phyloP scores from a whole-genome alignment of 2,797 vertebrate species.

The Lutjanus argentimaculatus region DNA sequence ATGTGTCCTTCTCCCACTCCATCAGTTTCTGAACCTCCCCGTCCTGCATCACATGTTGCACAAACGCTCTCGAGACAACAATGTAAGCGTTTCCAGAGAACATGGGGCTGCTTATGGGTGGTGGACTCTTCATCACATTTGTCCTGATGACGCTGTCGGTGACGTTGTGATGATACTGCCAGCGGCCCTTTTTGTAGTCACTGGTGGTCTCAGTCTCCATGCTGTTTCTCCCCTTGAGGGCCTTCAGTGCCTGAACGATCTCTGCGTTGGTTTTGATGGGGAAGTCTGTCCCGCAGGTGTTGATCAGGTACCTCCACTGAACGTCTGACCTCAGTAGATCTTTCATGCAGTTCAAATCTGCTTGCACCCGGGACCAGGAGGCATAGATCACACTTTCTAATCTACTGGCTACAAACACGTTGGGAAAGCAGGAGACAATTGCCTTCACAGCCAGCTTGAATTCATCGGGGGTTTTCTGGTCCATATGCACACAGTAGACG shows the following conservation, averaged over 20 bases:
- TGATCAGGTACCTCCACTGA: slow-evolving; percentile 90
- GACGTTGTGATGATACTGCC: slow-evolving; percentile 84
- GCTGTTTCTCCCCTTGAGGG: slow-evolving; percentile 87
- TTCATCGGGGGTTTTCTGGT: slow-evolving; percentile 82
- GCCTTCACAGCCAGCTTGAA: slow-evolving; percentile 83
- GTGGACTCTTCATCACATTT: slow-evolving; percentile 65
- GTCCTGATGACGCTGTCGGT: slow-evolving; percentile 66
- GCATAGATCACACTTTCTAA: slow-evolving; percentile 87
- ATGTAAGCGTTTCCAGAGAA: slow-evolving; percentile 92
- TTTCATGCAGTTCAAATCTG: slow-evolving; percentile 91
- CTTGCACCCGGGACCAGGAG: slow-evolving; percentile 91
- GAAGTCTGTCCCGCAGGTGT: slow-evolving; percentile 91
- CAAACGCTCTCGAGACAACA: slow-evolving; percentile 88
- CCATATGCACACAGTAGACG: slow-evolving; percentile 90
- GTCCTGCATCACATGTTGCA: slow-evolving; percentile 84
- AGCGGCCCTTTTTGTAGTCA: slow-evolving; percentile 78
- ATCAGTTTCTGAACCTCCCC: slow-evolving; percentile 77
- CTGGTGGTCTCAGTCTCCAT: slow-evolving; percentile 87
- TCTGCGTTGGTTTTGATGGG: slow-evolving; percentile 92
- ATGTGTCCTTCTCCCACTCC: slow-evolving; percentile 93
- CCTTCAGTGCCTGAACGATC: slow-evolving; percentile 85
- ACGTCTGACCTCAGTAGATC: slow-evolving; percentile 85
- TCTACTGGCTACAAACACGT: slow-evolving; percentile 89
- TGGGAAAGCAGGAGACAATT: slow-evolving; percentile 88
- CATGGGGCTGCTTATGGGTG: slow-evolving; percentile 88